Base-by-base conservation (phyloP, 2,113 vertebrate genomes). In the Rostratula benghalensis region DNA sequence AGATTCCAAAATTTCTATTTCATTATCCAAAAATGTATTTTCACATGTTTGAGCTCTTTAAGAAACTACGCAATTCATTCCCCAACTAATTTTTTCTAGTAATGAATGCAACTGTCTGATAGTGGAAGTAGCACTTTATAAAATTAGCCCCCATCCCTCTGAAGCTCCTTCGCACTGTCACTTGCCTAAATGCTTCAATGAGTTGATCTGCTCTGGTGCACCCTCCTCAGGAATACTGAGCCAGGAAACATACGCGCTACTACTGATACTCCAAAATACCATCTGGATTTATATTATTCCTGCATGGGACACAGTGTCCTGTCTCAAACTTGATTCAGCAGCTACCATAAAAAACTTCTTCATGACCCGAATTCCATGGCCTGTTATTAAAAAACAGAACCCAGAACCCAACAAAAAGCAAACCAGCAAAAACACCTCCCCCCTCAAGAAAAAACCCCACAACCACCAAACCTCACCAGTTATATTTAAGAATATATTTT, bases 201-300 rank as follows among this genome's bases (percentile, higher is more conserved):
- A 90, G 51, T 91, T 94, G 87, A 71, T 87, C 82, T 89, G 64
- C 53, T 94, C 53, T 91, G 94, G 96, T 96, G 93, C 80, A 96
- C 33, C 74, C 89, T 91, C 71, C 80, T 94, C 87, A 96, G 94
- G 79, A 96, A 95, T 83, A 96, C 88, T 30, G 39, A 97, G 87
- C 81, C 64, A 96, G 57, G 84, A 65, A 95, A 91, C 74, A 83
- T 22, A 30, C 95, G 54, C 71, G 83, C 77, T 94, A 78, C 84
- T 97, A 96, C 61, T 64, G 53, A 91, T 96, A 91, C 43, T 75
- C 95, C 95, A 89, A 95, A 97, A 92, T 97, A 92, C 69, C 24
- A 11, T 79, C 87, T 59, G 82, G 95, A 96, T 95, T 89, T 89
- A 73, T 81, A 70, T 90, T 87, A 85, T 73, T 91, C 50, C 60